Evolutionary conservation across 2,113 vertebrate species (phyloP).

Genomic region (Chaetops frenatus): DNA sequence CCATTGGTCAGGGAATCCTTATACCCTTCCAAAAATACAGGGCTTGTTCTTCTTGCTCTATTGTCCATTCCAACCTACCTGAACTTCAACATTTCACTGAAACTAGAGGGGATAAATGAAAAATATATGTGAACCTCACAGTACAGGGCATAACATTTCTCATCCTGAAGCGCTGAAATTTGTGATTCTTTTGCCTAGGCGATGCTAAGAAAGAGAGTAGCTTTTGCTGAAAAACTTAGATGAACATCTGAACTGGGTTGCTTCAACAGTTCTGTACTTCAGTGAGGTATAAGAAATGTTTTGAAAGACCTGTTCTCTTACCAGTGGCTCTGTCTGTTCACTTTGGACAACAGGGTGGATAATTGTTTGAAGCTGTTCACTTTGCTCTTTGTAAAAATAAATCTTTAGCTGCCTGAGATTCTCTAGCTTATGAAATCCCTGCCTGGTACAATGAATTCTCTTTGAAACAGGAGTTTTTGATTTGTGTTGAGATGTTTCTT

Average conservation of each 20-base stretch:
- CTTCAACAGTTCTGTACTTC: background rate
- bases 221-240: background rate
- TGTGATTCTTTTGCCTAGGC: background rate
- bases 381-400: background rate
- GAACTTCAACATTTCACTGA: background rate
- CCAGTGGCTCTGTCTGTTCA: background rate
- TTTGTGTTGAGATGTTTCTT: background rate
- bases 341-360: background rate
- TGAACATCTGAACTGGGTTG: background rate
- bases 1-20: background rate
- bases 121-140: background rate
- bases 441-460: background rate
- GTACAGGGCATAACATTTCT: background rate
- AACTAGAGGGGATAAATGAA: rapidly evolving
- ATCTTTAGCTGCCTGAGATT: background rate
- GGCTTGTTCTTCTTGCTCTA: background rate
- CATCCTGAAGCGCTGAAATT: rapidly evolving
- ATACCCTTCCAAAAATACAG: background rate
- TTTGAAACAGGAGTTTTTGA: background rate
- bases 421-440: background rate
- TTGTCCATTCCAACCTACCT: background rate
- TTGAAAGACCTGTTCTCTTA: rapidly evolving
- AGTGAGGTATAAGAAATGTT: background rate
- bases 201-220: background rate
- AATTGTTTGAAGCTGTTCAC: background rate